Evolutionary conservation across 2,888 invertebrate species (phyloP).

Genomic region (Drosophila mulleri): DNA sequence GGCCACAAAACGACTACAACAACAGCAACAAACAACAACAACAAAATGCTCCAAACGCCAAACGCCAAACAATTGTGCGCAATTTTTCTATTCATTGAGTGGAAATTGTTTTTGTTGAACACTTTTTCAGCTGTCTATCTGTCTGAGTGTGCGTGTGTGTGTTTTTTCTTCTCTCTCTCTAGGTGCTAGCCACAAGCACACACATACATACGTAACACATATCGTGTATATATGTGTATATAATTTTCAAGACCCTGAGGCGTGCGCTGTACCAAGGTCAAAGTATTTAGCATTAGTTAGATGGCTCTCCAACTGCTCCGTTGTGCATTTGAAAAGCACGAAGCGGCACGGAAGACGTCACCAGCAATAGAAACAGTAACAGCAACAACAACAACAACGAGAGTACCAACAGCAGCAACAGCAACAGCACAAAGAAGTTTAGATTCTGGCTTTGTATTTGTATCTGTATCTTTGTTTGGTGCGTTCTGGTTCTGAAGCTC

Average conservation of each 20-base stretch:
- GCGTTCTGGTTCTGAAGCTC: constrained; percentile 58
- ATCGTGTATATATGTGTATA: constrained; percentile 35
- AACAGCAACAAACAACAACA: constrained; percentile 25
- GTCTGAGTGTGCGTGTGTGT: background rate
- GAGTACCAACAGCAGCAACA: constrained; percentile 20
- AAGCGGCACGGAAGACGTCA: constrained; percentile 76
- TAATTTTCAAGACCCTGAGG: constrained; percentile 81
- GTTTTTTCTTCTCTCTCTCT: constrained; percentile 6
- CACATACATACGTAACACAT: background rate
- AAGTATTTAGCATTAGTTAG: constrained; percentile 81
- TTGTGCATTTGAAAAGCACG: constrained; percentile 73
- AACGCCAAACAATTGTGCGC: constrained; percentile 72
- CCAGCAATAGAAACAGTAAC: constrained; percentile 40
- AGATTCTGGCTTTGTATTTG: constrained; percentile 34
- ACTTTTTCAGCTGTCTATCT: constrained; percentile 32
- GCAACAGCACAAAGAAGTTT: constrained; percentile 51
- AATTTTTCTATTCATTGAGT: constrained; percentile 81
- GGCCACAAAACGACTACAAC: constrained; percentile 30
- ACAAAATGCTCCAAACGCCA: constrained; percentile 21
- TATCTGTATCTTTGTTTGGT: constrained; percentile 28
- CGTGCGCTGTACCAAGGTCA: constrained; percentile 69
- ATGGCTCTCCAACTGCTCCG: constrained; percentile 61
- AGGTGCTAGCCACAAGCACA: constrained; percentile 56
- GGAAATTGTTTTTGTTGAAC: constrained; percentile 72
- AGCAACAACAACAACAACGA: constrained; percentile 18